Percentiles rank a stretch among this genome's conserved stretches.
Conservation (phyloP, 2,113 vertebrate genomes). For the Pachyramphus minor region DNA sequence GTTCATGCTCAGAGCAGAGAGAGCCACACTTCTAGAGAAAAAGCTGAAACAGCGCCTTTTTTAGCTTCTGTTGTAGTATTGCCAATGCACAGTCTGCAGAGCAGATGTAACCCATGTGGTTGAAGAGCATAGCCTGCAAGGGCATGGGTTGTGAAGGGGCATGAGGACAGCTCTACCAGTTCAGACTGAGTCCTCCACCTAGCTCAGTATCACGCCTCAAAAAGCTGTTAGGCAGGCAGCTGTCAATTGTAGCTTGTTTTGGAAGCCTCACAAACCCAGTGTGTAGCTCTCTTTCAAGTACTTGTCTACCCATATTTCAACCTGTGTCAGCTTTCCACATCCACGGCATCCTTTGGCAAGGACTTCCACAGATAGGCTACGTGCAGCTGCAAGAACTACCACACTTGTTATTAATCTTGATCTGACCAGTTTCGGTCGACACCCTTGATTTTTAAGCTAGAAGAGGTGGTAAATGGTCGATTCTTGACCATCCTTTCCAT, state of each 20-base stretch:
- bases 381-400: not conserved
- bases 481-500: not conserved
- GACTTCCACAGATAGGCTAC: accelerated
- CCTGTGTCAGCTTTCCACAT: not conserved
- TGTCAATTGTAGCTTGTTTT: not conserved
- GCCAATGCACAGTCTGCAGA: not conserved
- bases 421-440: accelerated
- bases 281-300: not conserved
- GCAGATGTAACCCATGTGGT: not conserved
- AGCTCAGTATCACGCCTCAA: not conserved
- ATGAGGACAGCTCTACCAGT: not conserved
- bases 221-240: not conserved
- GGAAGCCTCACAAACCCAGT: accelerated
- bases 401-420: not conserved
- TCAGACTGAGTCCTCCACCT: not conserved
- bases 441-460: not conserved
- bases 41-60: not conserved
- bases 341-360: not conserved
- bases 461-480: not conserved
- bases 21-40: not conserved
- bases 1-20: not conserved
- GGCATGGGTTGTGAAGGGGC: not conserved
- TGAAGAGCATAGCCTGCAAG: not conserved
- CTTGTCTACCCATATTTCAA: not conserved
- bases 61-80: not conserved